Evolutionary conservation across 2,113 vertebrate genomes (phyloP), one percentile per base, ranked within the genome.

Genomic region (Cairina moschata): DNA sequence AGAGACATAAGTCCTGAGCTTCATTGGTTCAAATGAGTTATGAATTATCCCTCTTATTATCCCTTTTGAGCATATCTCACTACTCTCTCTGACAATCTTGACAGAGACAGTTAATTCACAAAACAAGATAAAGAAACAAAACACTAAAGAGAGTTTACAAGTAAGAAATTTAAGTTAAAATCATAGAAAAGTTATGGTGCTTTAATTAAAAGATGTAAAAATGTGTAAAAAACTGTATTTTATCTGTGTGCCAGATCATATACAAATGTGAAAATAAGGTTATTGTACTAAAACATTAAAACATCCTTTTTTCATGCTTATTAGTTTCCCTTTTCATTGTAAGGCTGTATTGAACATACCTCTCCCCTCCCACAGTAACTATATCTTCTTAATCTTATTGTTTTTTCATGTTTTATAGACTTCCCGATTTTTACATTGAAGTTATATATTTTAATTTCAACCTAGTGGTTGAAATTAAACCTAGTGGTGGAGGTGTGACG

Each of bases 271-370:
- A 52, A 71, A 75, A 62, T 54, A 52, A 72, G 36, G 7, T 23
- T 25, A 31, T 81, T 74, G 7, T 76, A 13, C 9, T 25, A 13
- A n/a, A 55, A 22, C 2, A 38, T 31, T n/a, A 58, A 50, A 31
- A 46, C 6, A 20, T 52, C 0, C 1, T 18, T 72, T 36, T 79
- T 55, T 18, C 0, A 7, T 42, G 2, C 44, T 59, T 40, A 8
- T 66, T 92, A 46, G 0, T 86, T 72, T 91, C 76, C 1, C 2
- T 46, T 67, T 44, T 60, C 21, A 8, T 23, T 46, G 3, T 59
- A 83, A 83, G 17, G 2, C 5, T 66, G 4, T 29, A 58, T 48
- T 26, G 3, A 86, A 56, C 8, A 22, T 38, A n/a, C 1, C 10
- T 83, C 82, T 38, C 50, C 28, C 1, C 3, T 9, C 8, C 9